Evolutionary conservation across 2,888 invertebrate genomes (phyloP).

Genomic region (Tipula confusa): DNA sequence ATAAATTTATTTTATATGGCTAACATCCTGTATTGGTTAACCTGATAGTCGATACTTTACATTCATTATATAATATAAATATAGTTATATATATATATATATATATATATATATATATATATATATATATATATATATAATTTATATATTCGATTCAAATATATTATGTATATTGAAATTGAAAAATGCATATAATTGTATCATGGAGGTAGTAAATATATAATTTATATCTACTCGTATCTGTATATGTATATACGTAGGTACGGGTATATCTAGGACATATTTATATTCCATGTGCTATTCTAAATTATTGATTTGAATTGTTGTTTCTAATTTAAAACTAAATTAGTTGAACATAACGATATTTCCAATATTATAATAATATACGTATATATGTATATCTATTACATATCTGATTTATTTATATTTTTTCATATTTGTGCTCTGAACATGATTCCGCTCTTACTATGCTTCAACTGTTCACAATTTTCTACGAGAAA

Average conservation of each 20-base stretch:
- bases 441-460: too few relatives aligned
- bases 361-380: too few relatives aligned
- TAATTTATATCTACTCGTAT: too few relatives aligned
- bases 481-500: too few relatives aligned
- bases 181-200: neutral
- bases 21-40: slow-evolving; percentile 8
- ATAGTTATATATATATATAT: too few relatives aligned
- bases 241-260: neutral
- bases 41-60: neutral
- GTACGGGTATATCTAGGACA: neutral
- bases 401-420: too few relatives aligned
- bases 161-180: neutral
- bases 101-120: too few relatives aligned
- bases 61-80: neutral
- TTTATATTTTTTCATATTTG: too few relatives aligned
- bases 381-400: too few relatives aligned
- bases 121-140: too few relatives aligned
- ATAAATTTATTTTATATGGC: neutral
- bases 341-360: neutral
- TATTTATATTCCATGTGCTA: neutral
- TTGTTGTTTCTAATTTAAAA: neutral
- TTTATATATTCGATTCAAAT: neutral
- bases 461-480: too few relatives aligned
- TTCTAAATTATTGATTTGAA: neutral
- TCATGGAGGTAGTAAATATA: neutral